These are phyloP conservation scores for Notiomystis cincta DNA, from an alignment of 2,113 vertebrate species.

Conservation along the genomic window DNA sequence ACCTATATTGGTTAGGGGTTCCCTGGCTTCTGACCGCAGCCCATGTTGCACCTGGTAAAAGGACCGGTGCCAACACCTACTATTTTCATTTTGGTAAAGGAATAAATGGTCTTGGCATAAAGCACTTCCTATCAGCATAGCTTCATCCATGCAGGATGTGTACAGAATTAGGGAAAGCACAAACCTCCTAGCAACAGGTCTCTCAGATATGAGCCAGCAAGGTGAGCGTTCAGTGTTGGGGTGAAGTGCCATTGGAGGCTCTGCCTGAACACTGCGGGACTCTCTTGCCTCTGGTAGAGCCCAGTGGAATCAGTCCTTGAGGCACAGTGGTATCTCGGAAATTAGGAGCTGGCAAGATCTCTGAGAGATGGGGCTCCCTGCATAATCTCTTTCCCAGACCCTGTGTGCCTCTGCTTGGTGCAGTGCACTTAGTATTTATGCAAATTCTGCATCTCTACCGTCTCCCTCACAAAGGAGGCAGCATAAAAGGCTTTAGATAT, in stretches of 20 bases:
- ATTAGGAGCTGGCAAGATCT: background rate
- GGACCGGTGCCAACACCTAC: background rate
- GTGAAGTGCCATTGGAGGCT: background rate
- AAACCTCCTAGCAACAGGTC: background rate
- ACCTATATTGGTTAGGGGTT: background rate
- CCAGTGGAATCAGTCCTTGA: background rate
- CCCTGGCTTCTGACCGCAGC: background rate
- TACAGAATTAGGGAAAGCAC: background rate
- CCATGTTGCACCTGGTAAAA: background rate
- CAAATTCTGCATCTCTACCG: background rate
- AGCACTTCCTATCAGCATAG: background rate
- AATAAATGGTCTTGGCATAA: background rate
- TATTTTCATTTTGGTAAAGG: background rate
- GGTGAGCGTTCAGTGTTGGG: rapidly evolving
- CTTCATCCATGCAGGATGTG: background rate
- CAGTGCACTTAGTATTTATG: background rate
- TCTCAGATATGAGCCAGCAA: background rate
- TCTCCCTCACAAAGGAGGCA: background rate
- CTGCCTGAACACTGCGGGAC: background rate
- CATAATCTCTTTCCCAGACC: slow-evolving; percentile 4
- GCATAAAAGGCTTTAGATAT: background rate
- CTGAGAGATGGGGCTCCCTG: background rate
- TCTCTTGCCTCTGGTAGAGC: background rate
- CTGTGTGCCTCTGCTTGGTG: background rate
- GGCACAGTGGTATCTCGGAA: background rate